Base-by-base conservation (phyloP, 2,888 invertebrate species). In the Cataglyphis cursor region DNA sequence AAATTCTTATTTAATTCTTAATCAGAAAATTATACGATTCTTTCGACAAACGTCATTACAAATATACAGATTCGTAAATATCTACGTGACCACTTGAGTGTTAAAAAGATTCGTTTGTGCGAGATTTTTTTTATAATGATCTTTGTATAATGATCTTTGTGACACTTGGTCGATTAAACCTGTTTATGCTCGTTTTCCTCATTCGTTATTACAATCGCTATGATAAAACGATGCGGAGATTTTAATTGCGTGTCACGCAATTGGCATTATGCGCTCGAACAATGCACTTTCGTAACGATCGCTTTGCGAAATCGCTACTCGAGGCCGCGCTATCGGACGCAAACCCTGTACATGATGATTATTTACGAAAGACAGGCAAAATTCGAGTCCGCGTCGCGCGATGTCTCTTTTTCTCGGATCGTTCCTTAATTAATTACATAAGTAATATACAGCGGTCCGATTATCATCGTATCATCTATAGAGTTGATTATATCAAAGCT, bases 311-410 rank as follows among this genome's bases (percentile, higher is more conserved):
- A 78, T 84, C 28, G 15, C 41, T 61, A 38, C 66, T 44, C 31
- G 68, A 68, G 28, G 18, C 64, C 28, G 9, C 70, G 83, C 51
- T 38, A 72, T 74, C 81, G 65, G 38, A 78, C 57, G 38, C 51
- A 83, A 83, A 74, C 65, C 65, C 75, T 28, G 59, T 54, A 57
- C 31, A 57, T 12, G 35, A 10, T 70, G 31, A 68, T 59, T 57
- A 72, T 84, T 68, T 59, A 72, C 82, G 84, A 84, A 85, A 88
- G 75, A 84, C 82, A 74, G 35, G 51, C 73, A 80, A 74, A 84
- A 48, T 75, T 85, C 84, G 76, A 44, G 59, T 72, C 59, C 85
- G 84, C 62, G 62, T 48, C 48, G 6, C 28, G 51, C 51, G 1
- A 10, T 31, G 24, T 35, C 4, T 51, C 18, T 48, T 8, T n/a